Evolutionary conservation across 2,113 vertebrate genomes (phyloP).

Genomic region (Donacobius atricapilla): DNA sequence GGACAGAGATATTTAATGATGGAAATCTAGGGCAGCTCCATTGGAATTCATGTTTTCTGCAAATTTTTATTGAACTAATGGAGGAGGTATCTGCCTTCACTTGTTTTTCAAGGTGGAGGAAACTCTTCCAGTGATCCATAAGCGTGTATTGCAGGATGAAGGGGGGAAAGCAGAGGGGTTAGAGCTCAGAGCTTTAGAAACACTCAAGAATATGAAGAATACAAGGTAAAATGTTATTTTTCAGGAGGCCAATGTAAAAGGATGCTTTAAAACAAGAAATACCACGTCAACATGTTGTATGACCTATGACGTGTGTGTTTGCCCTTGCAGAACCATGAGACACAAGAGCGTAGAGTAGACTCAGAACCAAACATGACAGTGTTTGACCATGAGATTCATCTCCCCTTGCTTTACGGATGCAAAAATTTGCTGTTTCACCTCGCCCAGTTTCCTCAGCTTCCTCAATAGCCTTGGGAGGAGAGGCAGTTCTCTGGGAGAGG

Average conservation of each 20-base stretch:
- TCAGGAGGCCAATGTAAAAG: background rate
- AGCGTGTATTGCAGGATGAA: background rate
- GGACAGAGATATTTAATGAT: background rate
- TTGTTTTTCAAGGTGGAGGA: background rate
- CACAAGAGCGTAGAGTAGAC: background rate
- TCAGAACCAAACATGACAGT: background rate
- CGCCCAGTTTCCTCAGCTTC: background rate
- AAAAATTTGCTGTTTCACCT: background rate
- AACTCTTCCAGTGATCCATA: background rate
- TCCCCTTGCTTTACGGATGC: background rate
- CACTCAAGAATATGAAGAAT: background rate
- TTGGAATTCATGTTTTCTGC: background rate
- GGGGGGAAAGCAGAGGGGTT: accelerated
- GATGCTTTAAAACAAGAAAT: background rate
- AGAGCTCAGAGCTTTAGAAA: background rate
- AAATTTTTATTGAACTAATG: background rate
- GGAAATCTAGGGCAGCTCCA: background rate
- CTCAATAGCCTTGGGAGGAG: background rate
- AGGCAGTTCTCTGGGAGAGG: background rate
- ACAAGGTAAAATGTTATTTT: background rate
- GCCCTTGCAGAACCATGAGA: background rate
- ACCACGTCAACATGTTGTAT: background rate
- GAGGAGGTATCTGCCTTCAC: background rate
- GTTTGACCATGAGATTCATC: background rate
- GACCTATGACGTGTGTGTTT: background rate